Evolutionary conservation across 1,140 invertebrate genomes (phyloP).

Genomic region (Centruroides sculpturatus): DNA sequence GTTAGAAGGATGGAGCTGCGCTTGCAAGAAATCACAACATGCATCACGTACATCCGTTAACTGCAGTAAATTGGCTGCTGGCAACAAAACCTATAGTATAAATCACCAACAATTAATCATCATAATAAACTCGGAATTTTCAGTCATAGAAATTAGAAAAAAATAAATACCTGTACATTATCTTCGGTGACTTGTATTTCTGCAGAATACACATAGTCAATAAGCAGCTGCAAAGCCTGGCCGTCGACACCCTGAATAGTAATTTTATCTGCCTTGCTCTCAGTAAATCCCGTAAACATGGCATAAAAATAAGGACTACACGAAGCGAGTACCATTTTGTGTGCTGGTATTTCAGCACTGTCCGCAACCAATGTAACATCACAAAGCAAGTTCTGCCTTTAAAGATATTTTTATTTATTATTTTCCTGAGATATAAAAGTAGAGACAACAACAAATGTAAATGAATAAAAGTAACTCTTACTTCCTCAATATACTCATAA

Average conservation of each 20-base stretch:
- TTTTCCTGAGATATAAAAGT: neutral
- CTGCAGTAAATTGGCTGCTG: constrained; percentile 84
- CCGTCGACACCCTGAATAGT: constrained; percentile 71
- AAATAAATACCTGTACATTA: constrained; percentile 60
- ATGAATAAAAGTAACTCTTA: constrained; percentile 32
- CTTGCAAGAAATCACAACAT: constrained; percentile 82
- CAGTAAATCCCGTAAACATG: constrained; percentile 92
- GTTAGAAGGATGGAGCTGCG: constrained; percentile 83
- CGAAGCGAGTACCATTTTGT: constrained; percentile 83
- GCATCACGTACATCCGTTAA: constrained; percentile 78
- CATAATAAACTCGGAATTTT: no score
- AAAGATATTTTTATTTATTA: neutral
- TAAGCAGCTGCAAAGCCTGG: constrained; percentile 55
- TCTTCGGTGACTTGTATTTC: constrained; percentile 83
- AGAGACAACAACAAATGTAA: neutral
- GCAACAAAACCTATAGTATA: constrained; percentile 51
- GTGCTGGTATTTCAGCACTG: constrained; percentile 62
- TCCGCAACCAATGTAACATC: constrained; percentile 74
- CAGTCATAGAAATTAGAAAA: no score
- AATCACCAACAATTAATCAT: neutral
- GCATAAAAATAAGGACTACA: constrained; percentile 92
- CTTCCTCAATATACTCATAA: constrained; percentile 77
- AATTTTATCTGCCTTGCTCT: constrained; percentile 64
- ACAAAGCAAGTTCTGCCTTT: constrained; percentile 41
- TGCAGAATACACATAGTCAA: constrained; percentile 84